phyloP scores from a whole-genome alignment of 2,797 vertebrate species.

The Ambastaia sidthimunki region DNA sequence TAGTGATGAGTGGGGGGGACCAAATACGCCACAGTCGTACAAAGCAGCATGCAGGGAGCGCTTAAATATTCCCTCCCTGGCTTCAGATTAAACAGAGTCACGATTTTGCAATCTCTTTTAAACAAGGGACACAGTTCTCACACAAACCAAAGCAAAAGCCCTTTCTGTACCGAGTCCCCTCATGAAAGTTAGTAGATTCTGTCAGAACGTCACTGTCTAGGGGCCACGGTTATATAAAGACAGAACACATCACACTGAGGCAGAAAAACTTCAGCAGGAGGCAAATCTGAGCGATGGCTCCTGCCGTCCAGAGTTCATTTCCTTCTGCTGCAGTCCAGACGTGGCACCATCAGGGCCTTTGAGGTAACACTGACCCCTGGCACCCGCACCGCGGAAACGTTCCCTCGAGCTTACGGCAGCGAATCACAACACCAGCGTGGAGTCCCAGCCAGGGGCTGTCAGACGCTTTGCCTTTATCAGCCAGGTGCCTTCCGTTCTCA shows the following conservation, averaged over 20 bases:
- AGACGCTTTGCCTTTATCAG: constrained; percentile 24
- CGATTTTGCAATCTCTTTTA: constrained; percentile 32
- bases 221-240: constrained; percentile 38
- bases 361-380: constrained; percentile 22
- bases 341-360: constrained; percentile 24
- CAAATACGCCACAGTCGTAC: constrained; percentile 11
- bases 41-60: constrained; percentile 10
- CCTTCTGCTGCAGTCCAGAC: constrained; percentile 35
- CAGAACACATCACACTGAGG: constrained; percentile 30
- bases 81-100: constrained; percentile 34
- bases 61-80: constrained; percentile 29
- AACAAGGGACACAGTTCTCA: constrained; percentile 30
- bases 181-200: constrained; percentile 22
- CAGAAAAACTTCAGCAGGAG: constrained; percentile 26
- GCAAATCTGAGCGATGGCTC: constrained; percentile 35
- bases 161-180: constrained; percentile 17
- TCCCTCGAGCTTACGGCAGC: not conserved
- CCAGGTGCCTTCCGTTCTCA: constrained; percentile 29
- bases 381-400: not conserved
- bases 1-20: not conserved
- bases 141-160: constrained; percentile 25
- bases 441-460: constrained; percentile 40
- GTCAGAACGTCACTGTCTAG: constrained; percentile 33
- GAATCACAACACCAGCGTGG: constrained; percentile 23
- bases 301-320: constrained; percentile 41